Conservation (phyloP, 2,797 vertebrate genomes). For the Ispidina picta region DNA sequence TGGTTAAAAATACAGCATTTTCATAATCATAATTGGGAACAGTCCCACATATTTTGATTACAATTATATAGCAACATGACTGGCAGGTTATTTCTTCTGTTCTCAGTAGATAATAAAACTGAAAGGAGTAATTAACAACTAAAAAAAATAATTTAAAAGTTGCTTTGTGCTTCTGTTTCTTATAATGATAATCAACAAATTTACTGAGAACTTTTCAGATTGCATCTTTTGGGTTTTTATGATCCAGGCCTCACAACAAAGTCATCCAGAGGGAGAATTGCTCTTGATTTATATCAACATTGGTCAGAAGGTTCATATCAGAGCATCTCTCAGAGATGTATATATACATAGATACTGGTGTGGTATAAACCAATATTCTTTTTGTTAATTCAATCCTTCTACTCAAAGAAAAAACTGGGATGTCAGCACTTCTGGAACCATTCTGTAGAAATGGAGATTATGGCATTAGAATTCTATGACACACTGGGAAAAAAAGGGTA, state of each 20-base stretch:
- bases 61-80: not conserved
- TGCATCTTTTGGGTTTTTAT: not conserved
- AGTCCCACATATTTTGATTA: not conserved
- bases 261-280: not conserved
- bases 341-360: not conserved
- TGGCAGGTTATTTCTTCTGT: not conserved
- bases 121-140: not conserved
- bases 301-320: not conserved
- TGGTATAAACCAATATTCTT: not conserved
- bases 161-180: not conserved
- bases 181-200: not conserved
- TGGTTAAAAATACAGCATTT: not conserved
- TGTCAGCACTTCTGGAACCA: not conserved
- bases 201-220: not conserved
- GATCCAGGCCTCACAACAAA: not conserved
- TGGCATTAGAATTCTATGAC: not conserved
- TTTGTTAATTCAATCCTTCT: not conserved
- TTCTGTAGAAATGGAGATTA: not conserved
- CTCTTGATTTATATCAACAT: not conserved
- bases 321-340: not conserved
- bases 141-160: not conserved
- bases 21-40: not conserved
- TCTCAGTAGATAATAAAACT: not conserved
- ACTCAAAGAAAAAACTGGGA: not conserved
- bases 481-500: not conserved